phyloP scores from a whole-genome alignment of 2,888 invertebrate genomes.

The Scaptomyza cyrtandrae region DNA sequence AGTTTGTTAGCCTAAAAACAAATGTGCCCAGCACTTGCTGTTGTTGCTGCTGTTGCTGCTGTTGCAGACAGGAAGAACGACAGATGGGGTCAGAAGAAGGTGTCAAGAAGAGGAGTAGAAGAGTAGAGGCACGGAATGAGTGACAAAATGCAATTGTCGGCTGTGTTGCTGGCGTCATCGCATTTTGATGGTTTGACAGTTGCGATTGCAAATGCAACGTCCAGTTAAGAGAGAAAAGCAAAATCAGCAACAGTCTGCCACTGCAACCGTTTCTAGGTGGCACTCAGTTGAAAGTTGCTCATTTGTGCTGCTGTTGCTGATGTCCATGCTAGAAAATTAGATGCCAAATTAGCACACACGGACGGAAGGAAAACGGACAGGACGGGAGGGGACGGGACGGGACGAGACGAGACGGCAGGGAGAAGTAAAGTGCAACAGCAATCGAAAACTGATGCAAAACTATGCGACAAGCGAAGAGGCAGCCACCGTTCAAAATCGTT shows the following conservation, averaged over 20 bases:
- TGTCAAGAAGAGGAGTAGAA: no score
- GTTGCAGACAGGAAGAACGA: background rate
- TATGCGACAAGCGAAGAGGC: constrained; percentile 16
- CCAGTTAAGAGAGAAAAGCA: constrained; percentile 41
- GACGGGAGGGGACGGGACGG: no score
- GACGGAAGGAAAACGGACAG: background rate
- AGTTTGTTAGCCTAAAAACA: constrained; percentile 39
- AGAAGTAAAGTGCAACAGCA: constrained; percentile 38
- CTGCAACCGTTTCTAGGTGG: constrained; percentile 30
- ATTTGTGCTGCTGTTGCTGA: constrained; percentile 47
- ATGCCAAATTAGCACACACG: constrained; percentile 71
- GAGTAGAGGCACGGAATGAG: constrained; percentile 10
- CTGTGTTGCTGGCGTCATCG: constrained; percentile 58
- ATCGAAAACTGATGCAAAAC: constrained; percentile 50
- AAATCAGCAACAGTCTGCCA: constrained; percentile 50
- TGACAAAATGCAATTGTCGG: constrained; percentile 61
- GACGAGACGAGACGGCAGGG: background rate
- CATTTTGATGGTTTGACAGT: constrained; percentile 72
- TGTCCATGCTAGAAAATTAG: constrained; percentile 71
- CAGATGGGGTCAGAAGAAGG: background rate
- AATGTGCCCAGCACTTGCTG: constrained; percentile 25
- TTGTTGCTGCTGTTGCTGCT: background rate
- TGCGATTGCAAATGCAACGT: constrained; percentile 48
- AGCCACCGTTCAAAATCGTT: constrained; percentile 48
- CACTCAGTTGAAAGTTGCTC: constrained; percentile 26